phyloP scores from a whole-genome alignment of 2,113 vertebrate genomes.

The Alaudala cheleensis region DNA sequence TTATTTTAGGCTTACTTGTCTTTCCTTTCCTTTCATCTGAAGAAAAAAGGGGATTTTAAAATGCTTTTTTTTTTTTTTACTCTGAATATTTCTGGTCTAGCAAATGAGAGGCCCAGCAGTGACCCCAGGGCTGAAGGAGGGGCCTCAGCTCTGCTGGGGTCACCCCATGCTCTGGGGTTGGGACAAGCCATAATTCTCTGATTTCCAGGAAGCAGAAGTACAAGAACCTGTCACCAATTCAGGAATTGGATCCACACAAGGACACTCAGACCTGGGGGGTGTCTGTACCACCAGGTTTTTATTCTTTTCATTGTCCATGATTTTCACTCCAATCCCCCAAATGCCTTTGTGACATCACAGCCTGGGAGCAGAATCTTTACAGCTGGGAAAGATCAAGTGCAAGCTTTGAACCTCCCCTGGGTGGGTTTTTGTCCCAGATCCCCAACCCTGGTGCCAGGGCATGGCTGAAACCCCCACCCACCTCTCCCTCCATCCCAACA shows the following conservation, averaged over 20 bases:
- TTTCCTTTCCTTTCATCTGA: too few species aligned
- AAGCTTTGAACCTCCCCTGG: neutral
- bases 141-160: neutral
- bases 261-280: neutral
- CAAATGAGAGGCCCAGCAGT: neutral
- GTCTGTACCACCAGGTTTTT: neutral
- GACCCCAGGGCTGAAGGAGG: neutral
- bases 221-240: neutral
- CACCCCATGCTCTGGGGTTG: neutral
- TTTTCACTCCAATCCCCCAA: neutral
- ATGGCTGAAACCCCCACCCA: neutral
- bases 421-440: neutral
- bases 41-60: too few species aligned
- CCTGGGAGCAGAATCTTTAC: neutral
- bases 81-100: too few species aligned
- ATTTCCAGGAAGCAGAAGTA: neutral
- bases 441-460: fast-evolving
- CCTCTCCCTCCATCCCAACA: neutral
- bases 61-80: too few species aligned
- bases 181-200: neutral
- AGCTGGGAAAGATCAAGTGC: neutral
- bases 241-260: neutral
- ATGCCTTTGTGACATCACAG: neutral
- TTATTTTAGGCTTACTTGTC: too few species aligned
- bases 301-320: neutral